These are phyloP conservation scores for Synergus japonicus DNA, from an alignment of 2,888 invertebrate genomes.

Conservation along the genomic window DNA sequence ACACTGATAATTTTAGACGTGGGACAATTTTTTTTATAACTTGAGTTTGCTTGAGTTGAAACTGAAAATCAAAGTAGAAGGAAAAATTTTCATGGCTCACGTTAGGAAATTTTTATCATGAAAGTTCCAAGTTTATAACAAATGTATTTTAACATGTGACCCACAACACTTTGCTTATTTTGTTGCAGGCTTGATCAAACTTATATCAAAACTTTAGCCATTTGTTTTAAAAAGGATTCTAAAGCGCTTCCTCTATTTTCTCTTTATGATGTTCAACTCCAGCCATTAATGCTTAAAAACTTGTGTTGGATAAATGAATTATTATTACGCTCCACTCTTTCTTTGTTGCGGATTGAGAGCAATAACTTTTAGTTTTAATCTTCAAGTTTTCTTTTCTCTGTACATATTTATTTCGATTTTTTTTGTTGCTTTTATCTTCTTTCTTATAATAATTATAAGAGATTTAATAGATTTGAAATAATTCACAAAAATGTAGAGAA, in stretches of 20 bases:
- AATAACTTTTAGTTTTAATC: neutral
- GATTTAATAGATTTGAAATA: too few relatives aligned
- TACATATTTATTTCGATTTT: slow-evolving; percentile 3
- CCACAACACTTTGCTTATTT: neutral
- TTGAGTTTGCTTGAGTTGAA: neutral
- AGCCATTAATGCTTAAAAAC: slow-evolving; percentile 21
- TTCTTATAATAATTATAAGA: too few relatives aligned
- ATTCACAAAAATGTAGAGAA: too few relatives aligned
- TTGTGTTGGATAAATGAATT: slow-evolving; percentile 7
- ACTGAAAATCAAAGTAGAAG: neutral
- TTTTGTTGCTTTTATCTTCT: neutral
- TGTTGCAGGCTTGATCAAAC: slow-evolving; percentile 28
- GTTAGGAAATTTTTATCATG: slow-evolving; percentile 12
- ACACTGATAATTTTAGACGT: too few relatives aligned
- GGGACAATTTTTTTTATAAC: too few relatives aligned
- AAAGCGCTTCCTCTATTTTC: slow-evolving; percentile 11
- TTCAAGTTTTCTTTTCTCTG: slow-evolving; percentile 2
- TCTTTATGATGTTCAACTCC: slow-evolving; percentile 12
- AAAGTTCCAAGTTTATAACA: slow-evolving; percentile 11
- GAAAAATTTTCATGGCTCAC: neutral
- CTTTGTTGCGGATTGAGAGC: neutral
- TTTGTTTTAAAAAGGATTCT: slow-evolving; percentile 15
- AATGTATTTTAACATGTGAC: slow-evolving; percentile 17
- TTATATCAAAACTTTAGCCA: slow-evolving; percentile 19
- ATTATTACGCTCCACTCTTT: slow-evolving; percentile 16